Percentiles rank a stretch among this genome's conserved stretches.
phyloP scores from a whole-genome alignment of 2,888 invertebrate genomes.

The Stratiomys singularior region DNA sequence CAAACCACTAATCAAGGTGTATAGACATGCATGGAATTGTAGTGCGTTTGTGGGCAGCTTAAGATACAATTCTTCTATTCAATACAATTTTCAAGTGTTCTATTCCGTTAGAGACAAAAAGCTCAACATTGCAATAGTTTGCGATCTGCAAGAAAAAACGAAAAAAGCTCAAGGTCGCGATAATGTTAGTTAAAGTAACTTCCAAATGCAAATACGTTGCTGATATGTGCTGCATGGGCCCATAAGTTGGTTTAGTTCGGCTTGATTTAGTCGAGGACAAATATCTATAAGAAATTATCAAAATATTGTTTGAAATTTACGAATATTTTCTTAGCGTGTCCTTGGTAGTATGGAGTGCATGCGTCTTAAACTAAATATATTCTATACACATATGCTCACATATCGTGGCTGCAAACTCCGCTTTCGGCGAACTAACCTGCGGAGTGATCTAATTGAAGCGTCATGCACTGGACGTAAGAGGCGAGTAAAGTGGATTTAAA shows the following conservation, averaged over 20 bases:
- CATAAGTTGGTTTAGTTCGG: neutral
- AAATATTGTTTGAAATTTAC: constrained; percentile 26
- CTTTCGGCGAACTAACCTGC: too few relatives aligned
- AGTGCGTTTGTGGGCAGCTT: neutral
- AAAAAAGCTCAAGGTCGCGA: neutral
- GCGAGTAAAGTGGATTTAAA: too few relatives aligned
- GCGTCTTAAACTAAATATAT: neutral
- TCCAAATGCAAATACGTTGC: neutral
- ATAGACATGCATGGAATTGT: neutral
- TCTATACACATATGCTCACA: too few relatives aligned
- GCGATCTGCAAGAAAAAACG: neutral
- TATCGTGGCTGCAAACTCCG: too few relatives aligned
- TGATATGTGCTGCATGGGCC: neutral
- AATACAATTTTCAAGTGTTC: neutral
- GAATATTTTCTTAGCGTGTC: neutral
- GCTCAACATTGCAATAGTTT: neutral
- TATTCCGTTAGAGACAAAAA: constrained; percentile 1
- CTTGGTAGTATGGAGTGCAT: neutral
- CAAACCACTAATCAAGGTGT: neutral
- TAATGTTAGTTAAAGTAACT: neutral
- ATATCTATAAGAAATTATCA: constrained; percentile 20
- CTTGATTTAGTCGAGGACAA: constrained; percentile 18
- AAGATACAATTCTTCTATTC: neutral
- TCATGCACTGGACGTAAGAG: too few relatives aligned
- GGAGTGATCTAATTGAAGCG: too few relatives aligned